A percentile compares a stretch with the other conserved stretches of the same genome.
Evolutionary conservation across 2,113 vertebrate genomes (phyloP).

Genomic region (Aplodontia rufa): DNA sequence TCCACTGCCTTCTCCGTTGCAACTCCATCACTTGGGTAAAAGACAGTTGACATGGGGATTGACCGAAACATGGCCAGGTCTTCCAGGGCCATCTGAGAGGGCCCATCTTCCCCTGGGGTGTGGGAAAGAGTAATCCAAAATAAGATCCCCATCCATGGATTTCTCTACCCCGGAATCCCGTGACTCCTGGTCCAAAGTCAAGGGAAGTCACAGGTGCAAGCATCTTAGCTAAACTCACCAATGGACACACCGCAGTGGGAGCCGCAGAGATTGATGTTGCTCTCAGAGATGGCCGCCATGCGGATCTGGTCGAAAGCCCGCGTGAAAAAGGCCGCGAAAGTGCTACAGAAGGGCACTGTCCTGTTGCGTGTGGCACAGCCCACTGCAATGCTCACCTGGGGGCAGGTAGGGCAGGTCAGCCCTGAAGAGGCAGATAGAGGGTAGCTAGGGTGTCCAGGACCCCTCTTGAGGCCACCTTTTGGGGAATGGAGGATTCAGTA

Average conservation of each 20-base stretch:
- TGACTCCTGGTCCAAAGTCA: background rate
- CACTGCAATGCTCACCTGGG: conserved; percentile 93
- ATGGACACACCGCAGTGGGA: conserved; percentile 97
- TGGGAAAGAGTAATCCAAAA: background rate
- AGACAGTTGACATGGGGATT: conserved; percentile 92
- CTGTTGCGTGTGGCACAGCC: conserved; percentile 92
- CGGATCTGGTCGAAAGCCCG: conserved; percentile 95
- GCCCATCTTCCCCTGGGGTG: conserved; percentile 93
- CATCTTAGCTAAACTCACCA: conserved; percentile 83
- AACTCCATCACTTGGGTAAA: conserved; percentile 95
- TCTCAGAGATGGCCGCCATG: conserved; percentile 96
- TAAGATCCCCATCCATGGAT: background rate
- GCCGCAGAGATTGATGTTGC: conserved; percentile 95
- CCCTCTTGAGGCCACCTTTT: background rate
- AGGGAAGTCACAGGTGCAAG: rapidly evolving
- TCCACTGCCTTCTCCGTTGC: conserved; percentile 96
- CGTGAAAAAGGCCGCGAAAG: conserved; percentile 94
- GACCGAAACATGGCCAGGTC: conserved; percentile 94
- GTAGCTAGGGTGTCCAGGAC: background rate
- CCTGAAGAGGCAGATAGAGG: background rate
- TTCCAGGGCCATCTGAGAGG: conserved; percentile 96
- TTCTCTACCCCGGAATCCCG: background rate
- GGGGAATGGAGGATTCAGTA: background rate
- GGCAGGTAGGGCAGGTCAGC: background rate
- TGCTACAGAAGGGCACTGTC: conserved; percentile 93